Evolutionary conservation across 2,888 invertebrate genomes (phyloP), one percentile per base, ranked within the genome.

Genomic region (Myopa tessellatipennis): DNA sequence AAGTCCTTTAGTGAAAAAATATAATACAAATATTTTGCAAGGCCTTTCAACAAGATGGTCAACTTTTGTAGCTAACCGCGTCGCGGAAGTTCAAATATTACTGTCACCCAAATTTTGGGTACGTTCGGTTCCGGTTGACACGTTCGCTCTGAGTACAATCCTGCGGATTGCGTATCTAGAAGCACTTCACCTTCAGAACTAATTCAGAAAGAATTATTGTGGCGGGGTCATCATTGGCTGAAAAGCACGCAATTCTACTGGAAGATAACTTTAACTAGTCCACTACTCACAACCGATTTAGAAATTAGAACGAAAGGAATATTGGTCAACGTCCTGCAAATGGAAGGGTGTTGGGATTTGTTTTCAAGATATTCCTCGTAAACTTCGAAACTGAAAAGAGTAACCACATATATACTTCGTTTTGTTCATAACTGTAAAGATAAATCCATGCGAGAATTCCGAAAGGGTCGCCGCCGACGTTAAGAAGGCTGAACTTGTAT

Each of bases 141-240:
- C 16, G 61, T 78, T 1, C 26, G 36, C 14, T 75, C 75, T 6
- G 75, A 70, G 40, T 58, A 26, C n/a, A 71, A 71, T 73, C 52
- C 67, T 12, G 76, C 76, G 36, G 76, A 78, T 65, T 73, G 69
- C 36, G 73, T 70, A 10, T 78, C 67, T 12, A 40, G 68, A 69
- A 73, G 76, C 45, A 18, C 72, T 26, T 63, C 60, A 7, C 70
- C 77, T 4, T 69, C 72, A 7, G 63, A 71, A 12, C 78, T 67
- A 4, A n/a, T 71, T 6, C 8, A 38, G 45, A 61, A 55, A 40
- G 4, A 68, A 7, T 55, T 68, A 16, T 73, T 73, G 73, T 52
- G 68, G 61, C 36, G 38, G 36, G 65, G 65, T 52, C 63, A 16
- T 6, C 18, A 55, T 26, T 76, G 70, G 63, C 18, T 45, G 50